Percentiles rank a stretch among this genome's conserved stretches.
phyloP scores from a whole-genome alignment of 2,797 vertebrate species.

The Notolepis coatsorum region DNA sequence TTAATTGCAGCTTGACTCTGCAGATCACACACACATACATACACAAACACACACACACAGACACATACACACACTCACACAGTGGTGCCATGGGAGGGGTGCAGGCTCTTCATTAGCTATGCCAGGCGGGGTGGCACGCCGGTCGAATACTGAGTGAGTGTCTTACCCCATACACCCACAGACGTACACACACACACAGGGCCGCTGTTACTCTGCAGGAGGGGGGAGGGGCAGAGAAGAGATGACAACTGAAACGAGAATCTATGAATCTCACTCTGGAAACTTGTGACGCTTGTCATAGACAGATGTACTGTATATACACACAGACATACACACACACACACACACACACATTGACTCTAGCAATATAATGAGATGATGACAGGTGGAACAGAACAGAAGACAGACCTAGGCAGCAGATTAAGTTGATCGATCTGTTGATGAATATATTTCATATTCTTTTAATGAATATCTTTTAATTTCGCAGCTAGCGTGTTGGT shows the following conservation, averaged over 20 bases:
- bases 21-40: slow-evolving; percentile 31
- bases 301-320: too few relatives aligned
- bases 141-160: slow-evolving; percentile 65
- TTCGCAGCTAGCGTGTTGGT: background rate
- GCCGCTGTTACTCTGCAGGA: slow-evolving; percentile 57
- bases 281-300: slow-evolving; percentile 40
- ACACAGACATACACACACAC: background rate
- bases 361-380: background rate
- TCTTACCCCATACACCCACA: slow-evolving; percentile 32
- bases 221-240: background rate
- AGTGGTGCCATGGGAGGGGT: slow-evolving; percentile 46
- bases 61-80: slow-evolving; percentile 9
- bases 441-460: background rate
- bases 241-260: slow-evolving; percentile 45
- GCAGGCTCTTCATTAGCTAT: slow-evolving; percentile 66
- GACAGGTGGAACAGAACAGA: background rate
- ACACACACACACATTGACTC: background rate
- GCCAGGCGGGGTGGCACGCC: slow-evolving; percentile 45
- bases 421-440: background rate
- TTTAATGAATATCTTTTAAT: background rate
- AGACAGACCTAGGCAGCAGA: background rate
- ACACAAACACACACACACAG: slow-evolving; percentile 32
- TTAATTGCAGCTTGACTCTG: slow-evolving; percentile 80
- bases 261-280: slow-evolving; percentile 45
- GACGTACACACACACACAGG: slow-evolving; percentile 11